Evolutionary conservation across 1,140 invertebrate genomes (phyloP).

Genomic region (Ostrea edulis): DNA sequence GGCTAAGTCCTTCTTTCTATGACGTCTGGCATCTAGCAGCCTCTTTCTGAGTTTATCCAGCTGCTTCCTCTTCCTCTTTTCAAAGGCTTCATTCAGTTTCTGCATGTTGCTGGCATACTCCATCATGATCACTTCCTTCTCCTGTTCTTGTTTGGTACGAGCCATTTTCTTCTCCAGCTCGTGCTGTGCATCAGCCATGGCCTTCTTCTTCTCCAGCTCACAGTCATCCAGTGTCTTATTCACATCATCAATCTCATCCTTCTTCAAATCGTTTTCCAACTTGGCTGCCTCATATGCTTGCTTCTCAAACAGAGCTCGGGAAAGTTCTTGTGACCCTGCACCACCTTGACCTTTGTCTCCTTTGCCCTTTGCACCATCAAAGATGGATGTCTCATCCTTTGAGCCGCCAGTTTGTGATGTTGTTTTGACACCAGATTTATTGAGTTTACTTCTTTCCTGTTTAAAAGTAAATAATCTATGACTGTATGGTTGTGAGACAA

Average conservation of each 20-base stretch:
- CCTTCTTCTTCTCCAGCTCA: slow-evolving; percentile 70
- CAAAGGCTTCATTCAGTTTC: slow-evolving; percentile 72
- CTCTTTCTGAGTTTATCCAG: slow-evolving; percentile 67
- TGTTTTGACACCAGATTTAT: slow-evolving; percentile 50
- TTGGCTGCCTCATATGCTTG: slow-evolving; percentile 76
- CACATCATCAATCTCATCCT: slow-evolving; percentile 69
- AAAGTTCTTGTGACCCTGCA: slow-evolving; percentile 52
- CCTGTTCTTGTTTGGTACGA: slow-evolving; percentile 68
- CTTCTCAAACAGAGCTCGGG: slow-evolving; percentile 74
- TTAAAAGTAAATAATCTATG: not conserved
- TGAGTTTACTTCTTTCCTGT: slow-evolving; percentile 31
- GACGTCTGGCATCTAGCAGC: slow-evolving; percentile 70
- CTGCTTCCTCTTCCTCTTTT: slow-evolving; percentile 75
- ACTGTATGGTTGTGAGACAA: too few relatives aligned
- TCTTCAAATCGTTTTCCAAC: slow-evolving; percentile 73
- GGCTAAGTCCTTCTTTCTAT: slow-evolving; percentile 73
- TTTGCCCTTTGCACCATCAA: slow-evolving; percentile 47
- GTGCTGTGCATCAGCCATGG: slow-evolving; percentile 63
- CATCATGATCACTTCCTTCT: slow-evolving; percentile 72
- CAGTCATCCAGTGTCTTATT: slow-evolving; percentile 70
- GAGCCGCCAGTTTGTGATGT: not conserved
- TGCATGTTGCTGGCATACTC: slow-evolving; percentile 73
- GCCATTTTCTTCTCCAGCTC: slow-evolving; percentile 69
- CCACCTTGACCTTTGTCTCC: slow-evolving; percentile 48
- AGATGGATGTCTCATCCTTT: slow-evolving; percentile 36